These are phyloP conservation scores for Anarhynchus alexandrinus DNA, from an alignment of 2,113 vertebrate species.

Conservation along the genomic window DNA sequence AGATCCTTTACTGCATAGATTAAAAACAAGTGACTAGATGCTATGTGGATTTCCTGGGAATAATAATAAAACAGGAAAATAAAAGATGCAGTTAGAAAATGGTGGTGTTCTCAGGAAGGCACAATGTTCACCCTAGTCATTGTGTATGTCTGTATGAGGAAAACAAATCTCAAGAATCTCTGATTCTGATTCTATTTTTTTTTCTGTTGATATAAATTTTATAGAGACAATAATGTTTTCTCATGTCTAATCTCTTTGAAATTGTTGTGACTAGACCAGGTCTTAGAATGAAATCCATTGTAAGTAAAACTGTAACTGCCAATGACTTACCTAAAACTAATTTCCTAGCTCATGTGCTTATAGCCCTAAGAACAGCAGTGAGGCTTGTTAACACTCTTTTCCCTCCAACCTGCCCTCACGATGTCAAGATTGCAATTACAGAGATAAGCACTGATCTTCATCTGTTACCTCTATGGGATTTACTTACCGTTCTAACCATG, in stretches of 20 bases:
- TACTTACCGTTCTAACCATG: neutral
- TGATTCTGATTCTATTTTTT: too few species aligned
- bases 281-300: neutral
- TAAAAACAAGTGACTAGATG: neutral
- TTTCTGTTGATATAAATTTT: neutral
- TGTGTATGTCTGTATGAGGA: rapidly evolving
- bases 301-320: neutral
- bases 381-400: neutral
- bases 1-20: neutral
- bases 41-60: neutral
- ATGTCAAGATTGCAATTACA: neutral
- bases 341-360: neutral
- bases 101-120: neutral
- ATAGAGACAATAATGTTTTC: neutral
- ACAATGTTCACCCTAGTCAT: neutral
- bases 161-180: neutral
- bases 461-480: neutral
- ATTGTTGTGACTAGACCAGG: neutral
- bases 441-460: neutral
- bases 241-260: neutral
- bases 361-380: neutral
- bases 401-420: neutral
- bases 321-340: neutral
- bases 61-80: neutral
- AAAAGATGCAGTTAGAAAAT: neutral